Base-by-base conservation (phyloP, 2,113 vertebrate genomes). In the Sardina pilchardus region DNA sequence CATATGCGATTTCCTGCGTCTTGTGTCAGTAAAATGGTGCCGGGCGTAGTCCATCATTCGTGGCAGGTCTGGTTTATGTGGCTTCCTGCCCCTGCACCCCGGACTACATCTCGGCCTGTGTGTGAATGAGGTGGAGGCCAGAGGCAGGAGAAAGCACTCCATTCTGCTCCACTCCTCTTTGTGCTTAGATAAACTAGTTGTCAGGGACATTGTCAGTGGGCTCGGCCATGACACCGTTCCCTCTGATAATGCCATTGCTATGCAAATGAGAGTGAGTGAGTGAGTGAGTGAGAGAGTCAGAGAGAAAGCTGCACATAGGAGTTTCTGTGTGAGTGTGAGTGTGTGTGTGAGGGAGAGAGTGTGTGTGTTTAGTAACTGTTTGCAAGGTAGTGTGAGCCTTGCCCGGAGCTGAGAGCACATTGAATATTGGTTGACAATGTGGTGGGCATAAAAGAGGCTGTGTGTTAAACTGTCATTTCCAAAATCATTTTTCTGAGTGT, bases 141-240 rank as follows among this genome's bases (percentile, higher is more conserved):
- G 50, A 2, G 7, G 30, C 63, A 30, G 90, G 86, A 88, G 89
- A 93, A 93, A 90, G 90, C 90, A 89, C 90, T 92, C 91, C 71
- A 91, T 94, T 93, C 90, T 93, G 91, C 90, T 85, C 53, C 92
- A 93, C 89, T 93, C 93, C 88, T 93, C 90, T 92, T 93, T 94
- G 90, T 93, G 91, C 89, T 92, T 91, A 92, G 91, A 94, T 94
- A 94, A 94, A 95, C 94, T 94, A 94, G 91, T 95, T 95, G 93
- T 94, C 92, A 91, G 91, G 89, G 89, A 86, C 91, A 94, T 90
- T 94, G 92, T 94, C 89, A 86, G 90, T 86, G 26, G 89, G 91
- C 90, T 94, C 87, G 89, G 93, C 92, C 91, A 84, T 93, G 93
- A 94, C 94, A 94, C 92, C 91, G 89, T 92, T 91, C 92, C 90